A percentile compares a stretch with the other conserved stretches of the same genome.
Conservation (phyloP, 2,113 vertebrate species). For the Melanerpes formicivorus region DNA sequence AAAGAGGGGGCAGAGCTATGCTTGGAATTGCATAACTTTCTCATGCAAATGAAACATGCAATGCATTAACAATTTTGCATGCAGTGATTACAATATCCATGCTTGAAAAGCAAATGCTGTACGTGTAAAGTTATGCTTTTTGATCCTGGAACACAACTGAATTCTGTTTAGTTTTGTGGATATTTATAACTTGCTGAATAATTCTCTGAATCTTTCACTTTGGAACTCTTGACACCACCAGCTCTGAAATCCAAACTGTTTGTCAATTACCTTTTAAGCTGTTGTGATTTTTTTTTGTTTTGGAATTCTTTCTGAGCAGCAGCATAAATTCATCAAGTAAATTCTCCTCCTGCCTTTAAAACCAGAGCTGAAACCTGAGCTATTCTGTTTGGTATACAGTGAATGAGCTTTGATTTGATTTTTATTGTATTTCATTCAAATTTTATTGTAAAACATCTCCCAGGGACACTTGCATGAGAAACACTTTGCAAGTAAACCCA, state of each 20-base stretch:
- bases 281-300: neutral
- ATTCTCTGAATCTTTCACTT: neutral
- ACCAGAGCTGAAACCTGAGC: conserved; percentile 35
- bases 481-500: conserved; percentile 10
- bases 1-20: neutral
- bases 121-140: conserved; percentile 18
- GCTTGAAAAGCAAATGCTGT: conserved; percentile 23
- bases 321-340: conserved; percentile 17
- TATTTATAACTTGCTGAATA: conserved; percentile 23
- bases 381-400: conserved; percentile 5
- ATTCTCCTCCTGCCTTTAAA: conserved; percentile 34
- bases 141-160: neutral
- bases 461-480: conserved; percentile 43
- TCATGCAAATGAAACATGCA: neutral
- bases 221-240: neutral
- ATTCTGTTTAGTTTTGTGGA: conserved; percentile 5
- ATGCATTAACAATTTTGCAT: neutral
- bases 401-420: conserved; percentile 56
- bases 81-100: neutral
- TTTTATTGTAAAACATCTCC: conserved; percentile 52
- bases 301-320: neutral
- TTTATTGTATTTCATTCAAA: conserved; percentile 55
- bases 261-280: neutral
- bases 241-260: neutral
- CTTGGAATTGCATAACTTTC: neutral